These are phyloP conservation scores for Aphyosemion australe DNA, from an alignment of 2,113 vertebrate species.

Conservation along the genomic window DNA sequence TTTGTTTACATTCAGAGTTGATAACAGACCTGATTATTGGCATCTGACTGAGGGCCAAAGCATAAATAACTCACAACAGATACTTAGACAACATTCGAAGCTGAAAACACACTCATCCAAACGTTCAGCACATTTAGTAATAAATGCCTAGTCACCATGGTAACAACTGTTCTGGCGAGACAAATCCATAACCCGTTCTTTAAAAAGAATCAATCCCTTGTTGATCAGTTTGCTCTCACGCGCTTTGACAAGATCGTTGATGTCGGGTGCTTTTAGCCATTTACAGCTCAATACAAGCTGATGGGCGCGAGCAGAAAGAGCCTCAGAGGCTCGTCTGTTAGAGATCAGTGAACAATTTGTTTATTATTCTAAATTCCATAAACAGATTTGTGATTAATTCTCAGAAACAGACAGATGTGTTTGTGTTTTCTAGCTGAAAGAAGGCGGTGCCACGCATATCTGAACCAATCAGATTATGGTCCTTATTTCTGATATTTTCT, in stretches of 20 bases:
- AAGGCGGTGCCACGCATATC: no score
- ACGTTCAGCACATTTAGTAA: no score
- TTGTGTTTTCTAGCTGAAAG: no score
- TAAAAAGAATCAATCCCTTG: background rate
- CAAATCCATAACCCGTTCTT: slow-evolving; percentile 9
- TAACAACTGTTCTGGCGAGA: background rate
- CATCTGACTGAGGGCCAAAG: no score
- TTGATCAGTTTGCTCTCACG: slow-evolving; percentile 8
- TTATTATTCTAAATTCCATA: background rate
- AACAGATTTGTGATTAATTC: background rate
- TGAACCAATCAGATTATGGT: no score
- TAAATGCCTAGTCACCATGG: background rate
- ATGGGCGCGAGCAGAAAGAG: background rate
- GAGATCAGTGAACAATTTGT: slow-evolving; percentile 1
- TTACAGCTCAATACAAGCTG: slow-evolving; percentile 5
- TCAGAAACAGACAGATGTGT: background rate
- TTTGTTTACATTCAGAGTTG: no score
- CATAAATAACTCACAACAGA: no score
- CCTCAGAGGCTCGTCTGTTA: slow-evolving; percentile 6
- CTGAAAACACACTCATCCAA: no score
- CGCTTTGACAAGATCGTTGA: background rate
- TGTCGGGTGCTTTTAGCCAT: slow-evolving; percentile 2
- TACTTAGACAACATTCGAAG: no score
- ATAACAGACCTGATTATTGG: no score
- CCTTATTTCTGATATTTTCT: no score